A percentile compares a stretch with the other conserved stretches of the same genome.
Evolutionary conservation across 1,140 invertebrate species (phyloP).

Genomic region (Zaprionus nigranus): DNA sequence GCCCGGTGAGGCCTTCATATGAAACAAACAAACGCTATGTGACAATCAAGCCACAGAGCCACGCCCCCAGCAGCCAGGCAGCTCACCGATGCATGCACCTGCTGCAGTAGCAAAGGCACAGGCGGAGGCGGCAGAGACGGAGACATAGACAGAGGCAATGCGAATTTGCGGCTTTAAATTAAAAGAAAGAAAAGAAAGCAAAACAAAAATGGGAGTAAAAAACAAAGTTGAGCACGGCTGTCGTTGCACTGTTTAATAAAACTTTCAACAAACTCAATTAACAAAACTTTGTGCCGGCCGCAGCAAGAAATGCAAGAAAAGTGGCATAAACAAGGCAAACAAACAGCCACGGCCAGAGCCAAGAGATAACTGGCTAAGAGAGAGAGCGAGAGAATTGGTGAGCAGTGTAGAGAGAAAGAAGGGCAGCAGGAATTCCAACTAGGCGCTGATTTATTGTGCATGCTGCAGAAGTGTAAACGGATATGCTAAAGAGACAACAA

Average conservation of each 20-base stretch:
- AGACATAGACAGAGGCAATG: slow-evolving; percentile 9
- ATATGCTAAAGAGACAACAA: slow-evolving; percentile 59
- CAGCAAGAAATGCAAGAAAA: slow-evolving; percentile 81
- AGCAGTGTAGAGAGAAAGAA: neutral
- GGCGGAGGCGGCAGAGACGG: neutral
- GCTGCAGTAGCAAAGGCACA: neutral
- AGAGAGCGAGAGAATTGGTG: neutral
- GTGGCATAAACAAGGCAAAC: slow-evolving; percentile 81
- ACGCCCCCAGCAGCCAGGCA: slow-evolving; percentile 32
- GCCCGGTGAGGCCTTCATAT: neutral
- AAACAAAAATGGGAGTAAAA: slow-evolving; percentile 16
- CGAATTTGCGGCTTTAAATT: slow-evolving; percentile 69
- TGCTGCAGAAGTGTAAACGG: slow-evolving; percentile 70
- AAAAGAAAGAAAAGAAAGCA: slow-evolving; percentile 29
- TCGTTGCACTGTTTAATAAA: slow-evolving; percentile 78
- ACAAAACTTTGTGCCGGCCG: slow-evolving; percentile 76
- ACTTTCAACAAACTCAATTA: slow-evolving; percentile 83
- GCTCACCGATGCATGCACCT: slow-evolving; percentile 34
- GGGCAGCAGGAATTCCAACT: slow-evolving; percentile 53
- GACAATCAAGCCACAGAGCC: slow-evolving; percentile 33
- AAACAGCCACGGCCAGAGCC: slow-evolving; percentile 55
- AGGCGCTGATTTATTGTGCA: slow-evolving; percentile 78
- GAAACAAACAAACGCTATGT: slow-evolving; percentile 33
- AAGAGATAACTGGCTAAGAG: slow-evolving; percentile 28
- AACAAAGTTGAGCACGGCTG: slow-evolving; percentile 71